Base-by-base conservation (phyloP, 2,113 vertebrate genomes). In the Ictidomys tridecemlineatus region DNA sequence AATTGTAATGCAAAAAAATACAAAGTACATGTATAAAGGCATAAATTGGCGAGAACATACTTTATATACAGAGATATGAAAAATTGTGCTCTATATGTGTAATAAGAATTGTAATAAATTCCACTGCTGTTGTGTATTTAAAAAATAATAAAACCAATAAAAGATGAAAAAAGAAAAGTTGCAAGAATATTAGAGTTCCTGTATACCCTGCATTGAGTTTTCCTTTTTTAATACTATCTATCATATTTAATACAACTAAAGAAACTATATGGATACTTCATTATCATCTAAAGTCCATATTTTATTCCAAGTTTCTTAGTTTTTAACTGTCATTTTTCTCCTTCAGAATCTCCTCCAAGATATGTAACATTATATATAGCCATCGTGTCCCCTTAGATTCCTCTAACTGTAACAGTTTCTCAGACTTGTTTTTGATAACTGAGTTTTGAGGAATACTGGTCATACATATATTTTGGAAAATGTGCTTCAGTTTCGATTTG, bases 281-380 rank as follows among this genome's bases (percentile, higher is more conserved):
- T n/a, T 53, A 70, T 82, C 73, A 84, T 14, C 32, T 88, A 78
- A 63, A 78, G 34, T 39, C 4, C 11, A 37, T 45, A 72, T n/a
- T 88, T 39, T 48, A 88, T 69, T 80, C 32, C 17, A 88, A 48
- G 69, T 84, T 89, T 72, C 34, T 85, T 89, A 79, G n/a, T 92
- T 96, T 93, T 85, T 83, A 92, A 82, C 63, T n/a, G 28, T 24
- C 56, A 37, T 61, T 70, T 85, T 88, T 77, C 84, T 30, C 74
- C n/a, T 51, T 34, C 13, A 87, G 24, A 65, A 86, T 61, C 32
- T 86, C 16, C 45, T 32, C 30, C 26, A 88, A 73, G 39, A 91
- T 48, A 37, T 5, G 34, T 69, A 69, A 58, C 24, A 80, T 61
- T 69, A 86, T 42, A 61, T 51, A 10, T 85, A 72, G 63, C 32